A percentile compares a stretch with the other conserved stretches of the same genome.
Evolutionary conservation across 2,888 invertebrate species (phyloP).

Genomic region (Caenorhabditis angaria): DNA sequence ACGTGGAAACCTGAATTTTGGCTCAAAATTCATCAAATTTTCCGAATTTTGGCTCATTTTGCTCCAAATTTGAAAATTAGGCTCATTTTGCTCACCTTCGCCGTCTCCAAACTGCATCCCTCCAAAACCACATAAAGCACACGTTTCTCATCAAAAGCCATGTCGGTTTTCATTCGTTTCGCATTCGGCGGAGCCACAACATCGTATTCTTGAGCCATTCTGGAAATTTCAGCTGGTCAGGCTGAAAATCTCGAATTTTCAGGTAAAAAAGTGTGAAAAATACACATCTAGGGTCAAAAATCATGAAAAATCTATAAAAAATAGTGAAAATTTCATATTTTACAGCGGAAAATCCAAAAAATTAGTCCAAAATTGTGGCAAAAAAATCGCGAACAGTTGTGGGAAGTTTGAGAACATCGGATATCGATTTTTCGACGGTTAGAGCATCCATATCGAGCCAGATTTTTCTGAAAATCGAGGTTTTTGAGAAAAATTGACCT

Average conservation of each 20-base stretch:
- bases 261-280: not conserved
- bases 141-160: constrained; percentile 52
- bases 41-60: not conserved
- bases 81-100: constrained; percentile 82
- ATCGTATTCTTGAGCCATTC: constrained; percentile 53
- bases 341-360: not conserved
- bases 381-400: constrained; percentile 20
- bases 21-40: not conserved
- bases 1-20: not conserved
- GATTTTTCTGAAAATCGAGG: constrained; percentile 28
- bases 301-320: not conserved
- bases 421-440: constrained; percentile 17
- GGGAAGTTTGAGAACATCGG: constrained; percentile 17
- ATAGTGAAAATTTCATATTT: not conserved
- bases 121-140: constrained; percentile 88
- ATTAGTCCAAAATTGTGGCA: constrained; percentile 11
- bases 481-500: not conserved
- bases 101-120: constrained; percentile 92
- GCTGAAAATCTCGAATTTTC: not conserved
- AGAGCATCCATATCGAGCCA: constrained; percentile 24
- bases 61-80: constrained; percentile 1
- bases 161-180: constrained; percentile 63
- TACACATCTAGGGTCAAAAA: not conserved
- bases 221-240: not conserved
- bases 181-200: constrained; percentile 48